A percentile compares a stretch with the other conserved stretches of the same genome.
These are phyloP conservation scores for Eubucco bourcierii DNA, from an alignment of 2,113 vertebrate genomes.

Conservation along the genomic window DNA sequence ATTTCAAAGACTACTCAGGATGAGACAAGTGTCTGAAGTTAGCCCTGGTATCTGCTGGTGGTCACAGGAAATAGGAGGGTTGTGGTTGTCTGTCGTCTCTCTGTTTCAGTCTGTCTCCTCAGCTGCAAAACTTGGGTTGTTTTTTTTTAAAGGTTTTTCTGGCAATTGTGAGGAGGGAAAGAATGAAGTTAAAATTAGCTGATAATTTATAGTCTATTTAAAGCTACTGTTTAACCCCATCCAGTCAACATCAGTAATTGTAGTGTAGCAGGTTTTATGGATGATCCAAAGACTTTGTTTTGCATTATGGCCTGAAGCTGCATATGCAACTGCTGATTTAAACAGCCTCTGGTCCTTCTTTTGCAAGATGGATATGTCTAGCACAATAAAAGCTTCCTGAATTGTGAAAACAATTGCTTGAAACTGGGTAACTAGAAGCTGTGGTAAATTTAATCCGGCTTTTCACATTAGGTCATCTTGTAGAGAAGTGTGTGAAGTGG, in stretches of 20 bases:
- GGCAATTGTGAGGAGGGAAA: background rate
- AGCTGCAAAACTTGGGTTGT: background rate
- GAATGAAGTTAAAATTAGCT: conserved; percentile 15
- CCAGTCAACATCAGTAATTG: background rate
- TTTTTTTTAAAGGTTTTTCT: background rate
- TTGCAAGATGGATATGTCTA: background rate
- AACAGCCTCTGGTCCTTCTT: conserved; percentile 17
- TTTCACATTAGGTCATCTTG: background rate
- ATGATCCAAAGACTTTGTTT: background rate
- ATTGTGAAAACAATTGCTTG: background rate
- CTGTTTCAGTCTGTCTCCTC: background rate
- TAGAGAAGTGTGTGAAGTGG: background rate
- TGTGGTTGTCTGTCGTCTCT: background rate
- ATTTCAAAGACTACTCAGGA: background rate
- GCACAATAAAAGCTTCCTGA: background rate
- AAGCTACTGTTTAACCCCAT: conserved; percentile 26
- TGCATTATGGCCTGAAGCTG: background rate
- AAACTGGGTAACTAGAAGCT: background rate
- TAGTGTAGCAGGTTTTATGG: background rate
- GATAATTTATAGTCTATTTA: background rate
- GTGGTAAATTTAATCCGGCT: background rate
- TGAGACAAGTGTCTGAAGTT: background rate
- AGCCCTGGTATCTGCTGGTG: accelerated
- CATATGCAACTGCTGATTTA: background rate
- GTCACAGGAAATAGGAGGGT: background rate